Conservation (phyloP, 64 coral and sea anemone genomes). For the Cladopsammia gracilis region DNA sequence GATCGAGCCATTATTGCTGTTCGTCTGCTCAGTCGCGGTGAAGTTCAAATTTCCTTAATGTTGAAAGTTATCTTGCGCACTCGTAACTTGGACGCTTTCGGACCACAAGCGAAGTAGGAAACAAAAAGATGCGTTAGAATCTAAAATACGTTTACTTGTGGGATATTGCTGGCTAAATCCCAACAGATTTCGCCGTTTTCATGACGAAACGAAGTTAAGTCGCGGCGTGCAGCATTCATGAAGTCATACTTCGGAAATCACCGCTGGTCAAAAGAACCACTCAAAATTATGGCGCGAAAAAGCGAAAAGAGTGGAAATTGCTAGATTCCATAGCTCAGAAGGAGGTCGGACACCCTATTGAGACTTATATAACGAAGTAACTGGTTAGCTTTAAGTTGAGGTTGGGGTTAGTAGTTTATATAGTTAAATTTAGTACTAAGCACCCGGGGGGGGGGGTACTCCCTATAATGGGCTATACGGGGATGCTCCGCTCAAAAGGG, state of each 20-base stretch:
- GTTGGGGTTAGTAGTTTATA: too few species aligned
- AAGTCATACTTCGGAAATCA: background rate
- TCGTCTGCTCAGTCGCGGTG: background rate
- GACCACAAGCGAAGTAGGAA: background rate
- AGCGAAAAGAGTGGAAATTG: too few species aligned
- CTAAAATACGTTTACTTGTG: background rate
- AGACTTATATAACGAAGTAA: too few species aligned
- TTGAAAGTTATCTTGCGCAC: background rate
- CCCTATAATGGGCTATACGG: too few species aligned
- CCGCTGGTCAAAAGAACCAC: background rate
- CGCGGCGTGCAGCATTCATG: background rate
- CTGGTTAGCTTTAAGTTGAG: too few species aligned
- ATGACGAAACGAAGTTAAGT: too few species aligned
- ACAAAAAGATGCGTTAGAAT: background rate
- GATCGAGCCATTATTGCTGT: background rate
- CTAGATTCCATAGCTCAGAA: too few species aligned
- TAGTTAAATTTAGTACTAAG: too few species aligned
- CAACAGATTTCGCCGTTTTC: background rate
- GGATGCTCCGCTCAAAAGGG: too few species aligned
- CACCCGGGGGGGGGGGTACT: too few species aligned
- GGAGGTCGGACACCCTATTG: too few species aligned
- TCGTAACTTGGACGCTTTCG: too few species aligned
- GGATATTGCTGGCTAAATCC: slow-evolving; percentile 7
- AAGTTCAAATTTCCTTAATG: background rate
- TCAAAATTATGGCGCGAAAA: slow-evolving; percentile 24